Base-by-base conservation (phyloP, 2,797 vertebrate species). In the Buphagus erythrorhynchus region DNA sequence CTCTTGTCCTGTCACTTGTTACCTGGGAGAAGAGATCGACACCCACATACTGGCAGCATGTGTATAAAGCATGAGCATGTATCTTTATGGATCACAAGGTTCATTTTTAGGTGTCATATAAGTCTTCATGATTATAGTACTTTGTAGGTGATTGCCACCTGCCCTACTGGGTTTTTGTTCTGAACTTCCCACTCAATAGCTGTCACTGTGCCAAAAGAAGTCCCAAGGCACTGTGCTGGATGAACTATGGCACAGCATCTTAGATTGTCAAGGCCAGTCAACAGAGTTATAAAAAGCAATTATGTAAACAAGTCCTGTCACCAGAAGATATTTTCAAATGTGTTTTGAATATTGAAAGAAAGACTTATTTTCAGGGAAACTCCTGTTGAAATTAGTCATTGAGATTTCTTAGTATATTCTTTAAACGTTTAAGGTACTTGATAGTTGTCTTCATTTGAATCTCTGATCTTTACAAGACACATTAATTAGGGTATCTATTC, bases 401-500 rank as follows among this genome's bases (percentile, higher is more conserved):
- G 28, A 28, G 35, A n/a, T 58, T 66, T 75, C 22, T 68, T 88
- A 22, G 46, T 57, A 24, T 78, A 33, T 13, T 80, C 12, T 66
- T 57, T 13, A 45, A 69, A 57, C 67, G 16, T 49, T 65, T 72
- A 25, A 82, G 42, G 12, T 11, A 73, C 24, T 79, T 79, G 19
- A 20, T 66, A 65, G 12, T 85, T 79, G 40, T 55, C 20, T 62
- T 57, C 13, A 54, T 67, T 74, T 68, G 35, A 71, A 26, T 17
- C 2, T 59, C 14, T 92, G 6, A 14, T 76, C 26, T 85, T 84
- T 79, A 20, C 28, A 55, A 17, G 16, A n/a, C 57, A 6, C n/a
- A 9, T 94, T 94, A 31, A 40, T 40, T 63, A 73, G 35, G 33
- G 38, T 68, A 95, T 45, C 84, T 97, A 84, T 94, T 86, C 25